Conservation (phyloP, 2,888 invertebrate genomes). For the Rhamphomyia laevipes region DNA sequence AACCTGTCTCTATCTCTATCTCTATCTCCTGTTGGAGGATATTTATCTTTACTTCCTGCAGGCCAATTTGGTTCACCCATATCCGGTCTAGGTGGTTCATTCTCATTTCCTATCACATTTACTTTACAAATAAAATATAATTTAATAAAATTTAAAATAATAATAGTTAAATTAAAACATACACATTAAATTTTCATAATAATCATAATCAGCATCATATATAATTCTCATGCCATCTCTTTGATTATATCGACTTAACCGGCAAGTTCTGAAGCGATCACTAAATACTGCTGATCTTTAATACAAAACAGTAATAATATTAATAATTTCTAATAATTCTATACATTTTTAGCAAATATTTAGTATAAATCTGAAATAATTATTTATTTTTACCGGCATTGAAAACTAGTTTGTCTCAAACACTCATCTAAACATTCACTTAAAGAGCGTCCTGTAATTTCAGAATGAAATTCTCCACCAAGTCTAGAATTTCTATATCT, state of each 20-base stretch:
- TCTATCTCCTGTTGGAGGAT: constrained; percentile 29
- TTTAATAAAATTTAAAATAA: not conserved
- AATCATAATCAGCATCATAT: constrained; percentile 85
- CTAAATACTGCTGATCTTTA: constrained; percentile 74
- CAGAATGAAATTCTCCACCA: constrained; percentile 80
- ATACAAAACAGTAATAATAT: constrained; percentile 9
- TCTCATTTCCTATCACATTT: constrained; percentile 36
- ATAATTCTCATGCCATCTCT: constrained; percentile 78
- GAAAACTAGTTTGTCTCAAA: constrained; percentile 76
- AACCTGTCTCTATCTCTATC: too few relatives aligned
- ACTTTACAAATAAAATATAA: constrained; percentile 22
- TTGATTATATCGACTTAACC: constrained; percentile 76
- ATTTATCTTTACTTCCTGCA: constrained; percentile 37
- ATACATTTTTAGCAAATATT: not conserved
- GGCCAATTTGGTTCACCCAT: constrained; percentile 24
- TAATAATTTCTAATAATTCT: not conserved
- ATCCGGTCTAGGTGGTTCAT: constrained; percentile 24
- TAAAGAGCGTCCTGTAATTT: constrained; percentile 74
- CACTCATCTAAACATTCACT: constrained; percentile 88
- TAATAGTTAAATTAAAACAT: constrained; percentile 46
- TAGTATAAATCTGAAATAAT: too few relatives aligned
- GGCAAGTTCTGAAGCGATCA: constrained; percentile 71
- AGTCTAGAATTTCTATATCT: constrained; percentile 74
- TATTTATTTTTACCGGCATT: constrained; percentile 46
- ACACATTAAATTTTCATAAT: constrained; percentile 89